Evolutionary conservation across 2,888 invertebrate species (phyloP).

Genomic region (Tetropium fuscum): DNA sequence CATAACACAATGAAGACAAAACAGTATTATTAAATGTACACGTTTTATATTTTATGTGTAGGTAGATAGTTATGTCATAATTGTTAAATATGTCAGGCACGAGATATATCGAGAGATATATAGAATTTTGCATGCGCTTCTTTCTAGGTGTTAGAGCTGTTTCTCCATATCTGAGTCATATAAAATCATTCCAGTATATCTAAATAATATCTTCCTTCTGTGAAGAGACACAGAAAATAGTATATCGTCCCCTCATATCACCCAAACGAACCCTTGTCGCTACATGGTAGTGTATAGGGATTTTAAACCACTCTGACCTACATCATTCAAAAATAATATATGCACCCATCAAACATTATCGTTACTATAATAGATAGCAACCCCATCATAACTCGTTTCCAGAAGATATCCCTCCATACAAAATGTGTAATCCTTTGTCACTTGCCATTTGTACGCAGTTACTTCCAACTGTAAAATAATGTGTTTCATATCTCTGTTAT

Average conservation of each 20-base stretch:
- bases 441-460: slow-evolving; percentile 4
- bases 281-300: slow-evolving; percentile 15
- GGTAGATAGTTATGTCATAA: too few species aligned
- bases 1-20: too few species aligned
- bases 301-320: slow-evolving; percentile 28
- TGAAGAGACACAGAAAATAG: too few species aligned
- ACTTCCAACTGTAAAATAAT: slow-evolving; percentile 9
- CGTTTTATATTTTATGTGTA: too few species aligned
- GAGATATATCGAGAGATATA: too few species aligned
- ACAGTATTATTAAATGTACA: too few species aligned
- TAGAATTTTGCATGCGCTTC: too few species aligned
- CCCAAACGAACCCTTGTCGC: slow-evolving; percentile 10
- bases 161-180: too few species aligned
- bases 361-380: slow-evolving; percentile 18
- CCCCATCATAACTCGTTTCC: slow-evolving; percentile 18
- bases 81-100: too few species aligned
- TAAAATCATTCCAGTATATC: too few species aligned
- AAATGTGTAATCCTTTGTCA: slow-evolving; percentile 21
- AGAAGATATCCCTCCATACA: slow-evolving; percentile 6
- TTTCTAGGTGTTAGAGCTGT: too few species aligned
- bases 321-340: slow-evolving; percentile 23
- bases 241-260: neutral
- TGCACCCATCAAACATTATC: slow-evolving; percentile 25
- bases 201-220: too few species aligned
- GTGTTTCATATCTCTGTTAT: slow-evolving; percentile 6